phyloP scores from a whole-genome alignment of 2,888 invertebrate species.

The Adela reaumurella region DNA sequence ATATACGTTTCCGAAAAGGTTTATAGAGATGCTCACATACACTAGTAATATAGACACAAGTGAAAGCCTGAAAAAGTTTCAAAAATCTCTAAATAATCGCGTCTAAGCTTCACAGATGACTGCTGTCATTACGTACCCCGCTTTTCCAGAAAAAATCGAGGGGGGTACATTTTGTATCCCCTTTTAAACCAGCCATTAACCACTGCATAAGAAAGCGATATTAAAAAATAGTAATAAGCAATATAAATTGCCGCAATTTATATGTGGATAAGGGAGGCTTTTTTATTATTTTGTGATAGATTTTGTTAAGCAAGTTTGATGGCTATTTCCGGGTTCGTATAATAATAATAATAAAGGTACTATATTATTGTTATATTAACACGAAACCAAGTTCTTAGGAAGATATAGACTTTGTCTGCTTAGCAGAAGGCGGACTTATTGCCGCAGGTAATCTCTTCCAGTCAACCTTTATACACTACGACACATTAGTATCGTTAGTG shows the following conservation, averaged over 20 bases:
- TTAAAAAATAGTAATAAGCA: slow-evolving; percentile 15
- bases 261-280: slow-evolving; percentile 10
- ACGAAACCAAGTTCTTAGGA: too few species aligned
- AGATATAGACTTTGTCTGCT: too few species aligned
- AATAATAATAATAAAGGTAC: too few species aligned
- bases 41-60: too few species aligned
- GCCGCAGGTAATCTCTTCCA: too few species aligned
- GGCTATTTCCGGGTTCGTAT: too few species aligned
- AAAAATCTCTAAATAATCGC: not conserved
- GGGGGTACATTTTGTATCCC: slow-evolving; percentile 9
- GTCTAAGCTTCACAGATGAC: not conserved
- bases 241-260: slow-evolving; percentile 15
- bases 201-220: slow-evolving; percentile 12
- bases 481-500: too few species aligned
- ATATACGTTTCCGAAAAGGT: too few species aligned
- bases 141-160: not conserved
- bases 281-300: not conserved
- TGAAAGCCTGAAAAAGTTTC: not conserved
- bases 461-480: too few species aligned
- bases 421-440: too few species aligned
- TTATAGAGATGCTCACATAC: too few species aligned
- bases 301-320: not conserved
- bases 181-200: slow-evolving; percentile 14
- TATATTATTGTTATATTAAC: too few species aligned
- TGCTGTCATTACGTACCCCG: not conserved